Evolutionary conservation across 2,797 vertebrate genomes (phyloP).

Genomic region (Sebastes nivosus): DNA sequence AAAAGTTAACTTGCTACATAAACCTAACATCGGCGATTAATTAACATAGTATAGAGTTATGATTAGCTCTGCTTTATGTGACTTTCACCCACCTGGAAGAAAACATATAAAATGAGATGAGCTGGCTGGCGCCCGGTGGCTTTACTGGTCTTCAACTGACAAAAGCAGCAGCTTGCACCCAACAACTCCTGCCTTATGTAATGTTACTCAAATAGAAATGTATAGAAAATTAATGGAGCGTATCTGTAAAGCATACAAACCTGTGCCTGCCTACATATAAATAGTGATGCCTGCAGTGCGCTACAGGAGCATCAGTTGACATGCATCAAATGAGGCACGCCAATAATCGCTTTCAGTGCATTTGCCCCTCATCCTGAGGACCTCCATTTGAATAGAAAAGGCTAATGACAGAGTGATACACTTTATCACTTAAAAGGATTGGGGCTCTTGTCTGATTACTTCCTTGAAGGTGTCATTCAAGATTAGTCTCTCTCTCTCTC

Average conservation of each 20-base stretch:
- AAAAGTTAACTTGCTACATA: background rate
- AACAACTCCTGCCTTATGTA: too few relatives aligned
- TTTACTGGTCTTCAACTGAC: too few relatives aligned
- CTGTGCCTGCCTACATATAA: background rate
- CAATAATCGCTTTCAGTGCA: background rate
- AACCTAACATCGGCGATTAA: background rate
- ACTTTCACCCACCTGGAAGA: background rate
- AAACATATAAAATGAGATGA: too few relatives aligned
- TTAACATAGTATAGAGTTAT: background rate
- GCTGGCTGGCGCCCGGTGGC: too few relatives aligned
- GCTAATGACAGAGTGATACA: conserved; percentile 32
- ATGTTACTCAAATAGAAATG: too few relatives aligned
- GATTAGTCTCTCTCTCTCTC: background rate
- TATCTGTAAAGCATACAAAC: background rate
- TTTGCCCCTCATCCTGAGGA: conserved; percentile 14
- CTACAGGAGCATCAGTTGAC: background rate
- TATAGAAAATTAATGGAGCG: too few relatives aligned
- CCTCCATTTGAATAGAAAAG: conserved; percentile 36
- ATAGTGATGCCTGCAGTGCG: background rate
- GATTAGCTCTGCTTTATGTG: background rate
- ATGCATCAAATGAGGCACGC: background rate
- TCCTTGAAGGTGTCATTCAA: conserved; percentile 42
- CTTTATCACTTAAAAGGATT: conserved; percentile 41
- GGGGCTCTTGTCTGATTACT: conserved; percentile 43
- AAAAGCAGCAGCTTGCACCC: too few relatives aligned